These are phyloP conservation scores for Calameuta pallipes DNA, from an alignment of 2,888 invertebrate species.

Conservation along the genomic window DNA sequence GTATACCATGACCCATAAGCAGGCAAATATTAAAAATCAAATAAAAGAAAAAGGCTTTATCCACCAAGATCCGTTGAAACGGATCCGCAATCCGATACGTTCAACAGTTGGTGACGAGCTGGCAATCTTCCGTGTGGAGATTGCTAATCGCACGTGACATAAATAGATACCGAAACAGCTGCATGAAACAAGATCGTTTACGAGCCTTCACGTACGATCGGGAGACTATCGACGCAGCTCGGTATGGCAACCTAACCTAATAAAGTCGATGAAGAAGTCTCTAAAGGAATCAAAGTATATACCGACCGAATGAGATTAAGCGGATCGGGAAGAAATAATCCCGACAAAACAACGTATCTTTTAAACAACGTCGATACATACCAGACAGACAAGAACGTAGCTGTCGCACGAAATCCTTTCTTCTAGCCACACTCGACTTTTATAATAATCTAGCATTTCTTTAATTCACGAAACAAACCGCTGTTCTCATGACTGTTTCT, in stretches of 20 bases:
- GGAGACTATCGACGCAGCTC: background rate
- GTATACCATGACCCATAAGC: background rate
- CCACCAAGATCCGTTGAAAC: background rate
- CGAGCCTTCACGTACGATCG: background rate
- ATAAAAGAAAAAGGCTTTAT: background rate
- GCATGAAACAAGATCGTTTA: slow-evolving; percentile 1
- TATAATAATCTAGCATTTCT: background rate
- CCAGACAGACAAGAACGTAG: background rate
- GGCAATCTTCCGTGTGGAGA: background rate
- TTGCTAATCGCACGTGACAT: slow-evolving; percentile 20
- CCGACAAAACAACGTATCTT: background rate
- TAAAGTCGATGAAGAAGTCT: background rate
- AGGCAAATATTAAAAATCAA: background rate
- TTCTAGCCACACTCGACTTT: background rate
- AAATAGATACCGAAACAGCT: slow-evolving; percentile 17
- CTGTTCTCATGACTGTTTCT: background rate
- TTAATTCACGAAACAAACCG: background rate
- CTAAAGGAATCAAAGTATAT: background rate
- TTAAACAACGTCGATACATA: background rate
- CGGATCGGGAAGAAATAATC: background rate
- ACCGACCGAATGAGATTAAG: background rate
- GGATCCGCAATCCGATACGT: slow-evolving; percentile 17
- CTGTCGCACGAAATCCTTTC: background rate
- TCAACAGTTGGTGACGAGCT: slow-evolving; percentile 17
- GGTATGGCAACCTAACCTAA: background rate